phyloP scores from a whole-genome alignment of 2,888 invertebrate species.

The Drosophila maculinotata region DNA sequence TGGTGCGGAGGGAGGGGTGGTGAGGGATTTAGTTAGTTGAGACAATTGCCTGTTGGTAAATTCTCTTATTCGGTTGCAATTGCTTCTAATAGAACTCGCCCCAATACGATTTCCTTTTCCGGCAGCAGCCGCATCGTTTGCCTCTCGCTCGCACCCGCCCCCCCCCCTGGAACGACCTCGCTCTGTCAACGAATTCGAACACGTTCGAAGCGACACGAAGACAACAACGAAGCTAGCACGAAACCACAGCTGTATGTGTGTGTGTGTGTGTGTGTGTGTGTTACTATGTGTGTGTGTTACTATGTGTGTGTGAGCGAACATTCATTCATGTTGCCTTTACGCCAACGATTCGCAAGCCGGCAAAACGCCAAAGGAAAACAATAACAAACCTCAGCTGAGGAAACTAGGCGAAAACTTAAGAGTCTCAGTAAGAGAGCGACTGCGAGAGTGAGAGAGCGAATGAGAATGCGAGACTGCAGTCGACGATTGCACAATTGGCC shows the following conservation, averaged over 20 bases:
- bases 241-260: slow-evolving; percentile 29
- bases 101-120: slow-evolving; percentile 71
- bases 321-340: slow-evolving; percentile 67
- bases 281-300: slow-evolving; percentile 18
- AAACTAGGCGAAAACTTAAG: slow-evolving; percentile 60
- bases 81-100: slow-evolving; percentile 48
- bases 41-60: slow-evolving; percentile 57
- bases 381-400: slow-evolving; percentile 79
- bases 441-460: slow-evolving; percentile 3
- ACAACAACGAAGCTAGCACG: slow-evolving; percentile 44
- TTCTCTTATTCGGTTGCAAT: slow-evolving; percentile 58
- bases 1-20: not conserved
- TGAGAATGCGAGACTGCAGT: slow-evolving; percentile 46
- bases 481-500: slow-evolving; percentile 64
- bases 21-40: slow-evolving; percentile 27
- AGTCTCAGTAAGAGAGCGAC: slow-evolving; percentile 22
- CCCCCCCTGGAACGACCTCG: not conserved
- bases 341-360: slow-evolving; percentile 61
- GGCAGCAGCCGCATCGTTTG: slow-evolving; percentile 31
- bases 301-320: slow-evolving; percentile 40
- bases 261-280: slow-evolving; percentile 12
- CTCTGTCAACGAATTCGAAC: slow-evolving; percentile 47
- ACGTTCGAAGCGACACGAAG: slow-evolving; percentile 75
- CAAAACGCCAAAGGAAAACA: slow-evolving; percentile 73
- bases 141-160: slow-evolving; percentile 3